Percentiles rank a stretch among this genome's conserved stretches.
Evolutionary conservation across 2,113 vertebrate species (phyloP).

Genomic region (Labeo rohita): DNA sequence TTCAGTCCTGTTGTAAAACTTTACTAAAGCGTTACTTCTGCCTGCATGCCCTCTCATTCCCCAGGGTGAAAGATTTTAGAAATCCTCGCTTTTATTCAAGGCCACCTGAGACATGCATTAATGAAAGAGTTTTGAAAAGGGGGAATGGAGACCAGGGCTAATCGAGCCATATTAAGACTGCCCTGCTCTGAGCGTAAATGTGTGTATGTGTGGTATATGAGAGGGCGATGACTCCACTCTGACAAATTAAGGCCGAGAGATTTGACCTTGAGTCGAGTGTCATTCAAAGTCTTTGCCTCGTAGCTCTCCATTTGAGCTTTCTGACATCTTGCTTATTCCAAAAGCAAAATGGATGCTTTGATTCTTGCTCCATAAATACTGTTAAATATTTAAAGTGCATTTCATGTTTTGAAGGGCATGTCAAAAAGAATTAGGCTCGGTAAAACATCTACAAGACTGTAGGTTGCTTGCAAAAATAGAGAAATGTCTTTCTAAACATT

Average conservation of each 20-base stretch:
- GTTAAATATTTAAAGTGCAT: background rate
- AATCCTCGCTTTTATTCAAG: background rate
- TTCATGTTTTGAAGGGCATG: background rate
- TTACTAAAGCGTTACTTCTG: constrained; percentile 23
- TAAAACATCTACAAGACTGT: background rate
- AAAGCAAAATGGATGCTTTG: constrained; percentile 10
- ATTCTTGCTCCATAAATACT: background rate
- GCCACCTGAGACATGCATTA: constrained; percentile 38
- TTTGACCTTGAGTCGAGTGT: constrained; percentile 12
- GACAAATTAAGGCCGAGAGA: constrained; percentile 28
- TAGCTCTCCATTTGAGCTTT: background rate
- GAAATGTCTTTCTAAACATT: background rate
- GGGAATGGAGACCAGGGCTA: constrained; percentile 27
- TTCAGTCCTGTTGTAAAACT: constrained; percentile 10
- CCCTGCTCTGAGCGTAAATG: background rate
- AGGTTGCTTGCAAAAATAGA: background rate
- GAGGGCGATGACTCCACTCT: constrained; percentile 32
- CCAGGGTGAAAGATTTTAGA: constrained; percentile 11
- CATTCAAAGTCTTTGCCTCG: background rate
- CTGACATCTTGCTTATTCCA: background rate
- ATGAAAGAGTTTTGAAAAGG: constrained; percentile 21
- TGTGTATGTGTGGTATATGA: background rate
- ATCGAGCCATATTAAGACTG: constrained; percentile 25
- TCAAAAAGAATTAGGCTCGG: background rate
- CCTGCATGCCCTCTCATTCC: background rate